phyloP scores from a whole-genome alignment of 2,888 invertebrate species.

The Autographa pulchrina region DNA sequence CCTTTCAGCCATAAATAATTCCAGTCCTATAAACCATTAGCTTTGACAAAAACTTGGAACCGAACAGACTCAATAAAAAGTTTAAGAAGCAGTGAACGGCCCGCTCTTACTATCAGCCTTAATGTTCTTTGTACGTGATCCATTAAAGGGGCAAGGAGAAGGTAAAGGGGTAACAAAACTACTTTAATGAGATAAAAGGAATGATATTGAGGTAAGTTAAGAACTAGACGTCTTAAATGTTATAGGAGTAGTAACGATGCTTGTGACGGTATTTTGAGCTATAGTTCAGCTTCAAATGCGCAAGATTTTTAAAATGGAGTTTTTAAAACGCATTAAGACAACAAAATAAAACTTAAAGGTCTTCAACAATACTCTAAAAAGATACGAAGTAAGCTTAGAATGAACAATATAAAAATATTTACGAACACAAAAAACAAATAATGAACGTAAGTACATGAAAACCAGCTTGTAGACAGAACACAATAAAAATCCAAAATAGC shows the following conservation, averaged over 20 bases:
- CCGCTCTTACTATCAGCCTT: slow-evolving; percentile 61
- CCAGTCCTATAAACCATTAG: slow-evolving; percentile 39
- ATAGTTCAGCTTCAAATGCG: neutral
- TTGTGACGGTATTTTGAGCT: neutral
- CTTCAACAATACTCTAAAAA: neutral
- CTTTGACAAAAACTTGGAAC: slow-evolving; percentile 48
- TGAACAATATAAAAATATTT: slow-evolving; percentile 5
- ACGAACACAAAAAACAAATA: slow-evolving; percentile 25
- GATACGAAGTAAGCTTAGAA: neutral
- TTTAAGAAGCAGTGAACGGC: slow-evolving; percentile 47
- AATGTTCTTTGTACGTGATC: slow-evolving; percentile 68
- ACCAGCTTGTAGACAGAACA: slow-evolving; percentile 42
- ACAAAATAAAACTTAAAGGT: neutral
- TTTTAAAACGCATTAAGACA: neutral
- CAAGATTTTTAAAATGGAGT: neutral
- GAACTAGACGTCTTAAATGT: neutral
- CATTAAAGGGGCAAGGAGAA: slow-evolving; percentile 60
- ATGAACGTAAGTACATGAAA: slow-evolving; percentile 34
- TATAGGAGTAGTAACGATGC: neutral
- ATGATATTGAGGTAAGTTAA: slow-evolving; percentile 11
- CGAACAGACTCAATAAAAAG: slow-evolving; percentile 49
- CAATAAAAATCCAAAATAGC: slow-evolving; percentile 59
- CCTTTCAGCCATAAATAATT: slow-evolving; percentile 48
- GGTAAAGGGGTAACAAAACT: slow-evolving; percentile 28
- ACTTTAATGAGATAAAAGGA: slow-evolving; percentile 49